Conservation (phyloP, 1,140 invertebrate genomes). For the Penaeus indicus region DNA sequence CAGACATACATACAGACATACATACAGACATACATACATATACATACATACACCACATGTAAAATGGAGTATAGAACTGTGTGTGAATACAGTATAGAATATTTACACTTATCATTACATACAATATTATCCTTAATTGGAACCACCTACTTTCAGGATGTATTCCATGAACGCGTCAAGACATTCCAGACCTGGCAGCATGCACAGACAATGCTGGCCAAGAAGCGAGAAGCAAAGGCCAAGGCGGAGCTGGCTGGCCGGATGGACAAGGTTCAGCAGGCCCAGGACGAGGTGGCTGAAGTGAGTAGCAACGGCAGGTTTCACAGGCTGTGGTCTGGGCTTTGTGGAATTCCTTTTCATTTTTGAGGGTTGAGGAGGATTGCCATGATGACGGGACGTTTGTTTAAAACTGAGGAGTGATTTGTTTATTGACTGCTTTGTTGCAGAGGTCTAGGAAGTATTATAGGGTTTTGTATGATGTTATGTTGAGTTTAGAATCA, state of each 20-base stretch:
- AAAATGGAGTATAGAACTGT: too few relatives aligned
- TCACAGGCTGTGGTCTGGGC: conserved; percentile 26
- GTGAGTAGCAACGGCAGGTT: conserved; percentile 71
- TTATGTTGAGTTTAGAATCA: not conserved
- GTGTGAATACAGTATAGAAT: too few relatives aligned
- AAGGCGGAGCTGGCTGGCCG: conserved; percentile 90
- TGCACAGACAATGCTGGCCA: conserved; percentile 92
- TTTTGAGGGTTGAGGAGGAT: conserved; percentile 24
- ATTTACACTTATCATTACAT: not conserved
- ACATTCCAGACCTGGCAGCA: conserved; percentile 98
- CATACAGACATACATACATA: too few relatives aligned
- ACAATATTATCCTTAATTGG: not conserved
- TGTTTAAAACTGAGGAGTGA: too few relatives aligned
- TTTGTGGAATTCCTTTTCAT: not conserved
- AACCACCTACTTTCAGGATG: conserved; percentile 77
- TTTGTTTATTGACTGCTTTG: not conserved
- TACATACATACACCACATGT: too few relatives aligned
- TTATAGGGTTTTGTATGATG: conserved; percentile 17
- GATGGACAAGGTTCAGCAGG: conserved; percentile 90
- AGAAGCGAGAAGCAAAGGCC: conserved; percentile 94
- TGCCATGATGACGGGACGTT: not conserved
- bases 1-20: too few relatives aligned
- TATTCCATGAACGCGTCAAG: conserved; percentile 98
- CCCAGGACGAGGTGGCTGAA: conserved; percentile 91
- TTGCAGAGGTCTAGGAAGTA: not conserved